Percentiles rank a stretch among this genome's conserved stretches.
Evolutionary conservation across 2,888 invertebrate species (phyloP).

Genomic region (Calliphora vomitoria): DNA sequence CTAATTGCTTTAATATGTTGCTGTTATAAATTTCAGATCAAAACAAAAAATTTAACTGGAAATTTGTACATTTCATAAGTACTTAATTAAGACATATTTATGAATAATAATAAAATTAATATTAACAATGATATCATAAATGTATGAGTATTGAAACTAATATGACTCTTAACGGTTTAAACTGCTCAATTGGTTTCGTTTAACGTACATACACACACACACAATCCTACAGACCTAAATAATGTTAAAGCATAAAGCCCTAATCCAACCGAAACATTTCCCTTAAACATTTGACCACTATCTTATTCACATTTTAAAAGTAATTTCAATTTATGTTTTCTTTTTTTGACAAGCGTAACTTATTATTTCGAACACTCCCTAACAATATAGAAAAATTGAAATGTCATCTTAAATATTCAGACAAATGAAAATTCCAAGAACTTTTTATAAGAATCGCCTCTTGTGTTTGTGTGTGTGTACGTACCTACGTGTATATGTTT

Average conservation of each 20-base stretch:
- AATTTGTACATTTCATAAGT: no score
- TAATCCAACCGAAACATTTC: constrained; percentile 50
- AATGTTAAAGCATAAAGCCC: constrained; percentile 46
- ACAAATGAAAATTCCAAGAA: constrained; percentile 61
- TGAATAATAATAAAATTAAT: not conserved
- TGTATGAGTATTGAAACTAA: constrained; percentile 49
- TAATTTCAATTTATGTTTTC: constrained; percentile 4
- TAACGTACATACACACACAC: not conserved
- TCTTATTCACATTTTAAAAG: not conserved
- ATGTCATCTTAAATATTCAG: constrained; percentile 60
- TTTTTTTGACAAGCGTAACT: constrained; percentile 56
- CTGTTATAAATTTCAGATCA: no score
- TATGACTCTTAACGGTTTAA: constrained; percentile 22
- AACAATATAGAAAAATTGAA: constrained; percentile 51
- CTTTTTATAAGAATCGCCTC: not conserved
- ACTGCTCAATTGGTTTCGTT: not conserved
- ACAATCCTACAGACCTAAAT: constrained; percentile 6
- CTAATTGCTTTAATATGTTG: no score
- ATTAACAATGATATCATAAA: not conserved
- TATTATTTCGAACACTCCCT: constrained; percentile 43
- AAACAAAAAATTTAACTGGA: no score
- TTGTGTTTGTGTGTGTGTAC: not conserved
- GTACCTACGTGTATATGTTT: not conserved
- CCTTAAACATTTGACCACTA: constrained; percentile 24
- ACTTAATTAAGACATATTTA: constrained; percentile 18